A percentile compares a stretch with the other conserved stretches of the same genome.
Conservation (phyloP, 2,797 vertebrate genomes). For the Setipinna tenuifilis region DNA sequence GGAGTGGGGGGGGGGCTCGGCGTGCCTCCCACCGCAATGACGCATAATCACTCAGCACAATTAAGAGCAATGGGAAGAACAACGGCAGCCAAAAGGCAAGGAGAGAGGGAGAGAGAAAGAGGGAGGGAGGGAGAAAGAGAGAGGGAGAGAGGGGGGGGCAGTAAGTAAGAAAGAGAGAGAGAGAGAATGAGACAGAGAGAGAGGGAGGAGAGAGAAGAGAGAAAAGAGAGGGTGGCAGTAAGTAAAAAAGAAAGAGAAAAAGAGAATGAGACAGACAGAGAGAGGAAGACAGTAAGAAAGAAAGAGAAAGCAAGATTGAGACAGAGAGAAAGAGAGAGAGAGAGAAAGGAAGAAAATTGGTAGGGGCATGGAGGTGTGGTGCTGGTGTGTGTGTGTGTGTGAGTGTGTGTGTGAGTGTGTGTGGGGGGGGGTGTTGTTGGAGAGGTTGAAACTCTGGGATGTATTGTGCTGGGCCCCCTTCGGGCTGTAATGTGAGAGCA, state of each 20-base stretch:
- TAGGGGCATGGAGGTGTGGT: not conserved
- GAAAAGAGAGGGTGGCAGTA: no score
- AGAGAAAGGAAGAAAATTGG: not conserved
- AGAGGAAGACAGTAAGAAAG: not conserved
- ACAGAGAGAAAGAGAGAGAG: not conserved
- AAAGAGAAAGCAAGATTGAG: not conserved
- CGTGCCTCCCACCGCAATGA: constrained; percentile 54
- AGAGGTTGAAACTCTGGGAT: constrained; percentile 13
- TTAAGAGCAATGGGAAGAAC: constrained; percentile 55
- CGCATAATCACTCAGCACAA: constrained; percentile 62
- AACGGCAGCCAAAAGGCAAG: constrained; percentile 29
- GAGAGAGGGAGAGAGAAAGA: constrained; percentile 26
- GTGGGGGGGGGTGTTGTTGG: not conserved
- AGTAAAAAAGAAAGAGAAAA: constrained; percentile 1
- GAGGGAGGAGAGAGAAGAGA: not conserved
- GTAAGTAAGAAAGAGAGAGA: constrained; percentile 26
- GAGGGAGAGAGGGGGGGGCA: no score
- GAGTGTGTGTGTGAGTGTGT: not conserved
- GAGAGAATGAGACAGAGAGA: not conserved
- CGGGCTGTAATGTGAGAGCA: constrained; percentile 71
- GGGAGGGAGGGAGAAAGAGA: constrained; percentile 26
- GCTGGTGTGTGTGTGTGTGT: not conserved
- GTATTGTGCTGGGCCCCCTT: constrained; percentile 50
- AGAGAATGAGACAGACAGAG: not conserved
- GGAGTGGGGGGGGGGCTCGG: constrained; percentile 50